Evolutionary conservation across 92 coral and sea anemone genomes (phyloP).

Genomic region (Heteractis magnifica): DNA sequence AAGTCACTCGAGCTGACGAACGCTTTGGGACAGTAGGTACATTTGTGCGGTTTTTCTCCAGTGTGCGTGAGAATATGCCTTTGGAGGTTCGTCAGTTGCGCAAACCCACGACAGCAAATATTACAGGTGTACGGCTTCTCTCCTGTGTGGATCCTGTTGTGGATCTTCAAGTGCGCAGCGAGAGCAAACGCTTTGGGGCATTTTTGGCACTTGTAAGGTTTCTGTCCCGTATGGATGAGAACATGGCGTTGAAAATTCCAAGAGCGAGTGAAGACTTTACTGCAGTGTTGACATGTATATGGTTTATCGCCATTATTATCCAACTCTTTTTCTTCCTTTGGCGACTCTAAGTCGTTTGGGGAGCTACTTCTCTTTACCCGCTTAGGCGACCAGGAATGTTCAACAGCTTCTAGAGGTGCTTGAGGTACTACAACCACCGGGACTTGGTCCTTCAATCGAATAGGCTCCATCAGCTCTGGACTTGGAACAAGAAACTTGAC

Average conservation of each 20-base stretch:
- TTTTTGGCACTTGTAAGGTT: conserved; percentile 96
- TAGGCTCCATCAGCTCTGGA: conserved; percentile 36
- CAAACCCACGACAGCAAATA: conserved; percentile 96
- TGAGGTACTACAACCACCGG: conserved; percentile 44
- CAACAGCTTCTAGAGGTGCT: conserved; percentile 26
- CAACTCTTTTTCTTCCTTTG: conserved; percentile 75
- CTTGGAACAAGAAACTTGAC: conserved; percentile 44
- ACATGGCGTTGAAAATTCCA: conserved; percentile 99
- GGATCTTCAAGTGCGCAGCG: conserved; percentile 97
- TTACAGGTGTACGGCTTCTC: conserved; percentile 97
- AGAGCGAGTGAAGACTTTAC: conserved; percentile 94
- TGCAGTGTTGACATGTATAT: conserved; percentile 95
- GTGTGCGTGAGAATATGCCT: conserved; percentile 96
- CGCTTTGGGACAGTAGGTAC: conserved; percentile 97
- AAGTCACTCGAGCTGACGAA: conserved; percentile 98
- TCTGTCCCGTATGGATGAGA: conserved; percentile 96
- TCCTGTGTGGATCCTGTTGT: conserved; percentile 96
- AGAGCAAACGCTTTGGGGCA: conserved; percentile 99
- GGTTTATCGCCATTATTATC: conserved; percentile 79
- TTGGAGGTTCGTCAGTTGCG: conserved; percentile 94
- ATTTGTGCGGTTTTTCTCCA: conserved; percentile 97
- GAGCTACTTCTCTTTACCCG: conserved; percentile 30
- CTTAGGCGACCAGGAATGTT: conserved; percentile 36
- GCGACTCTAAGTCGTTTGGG: conserved; percentile 57
- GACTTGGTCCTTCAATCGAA: conserved; percentile 44